phyloP scores from a whole-genome alignment of 64 coral and sea anemone genomes.

The Stichodactyla helianthus region DNA sequence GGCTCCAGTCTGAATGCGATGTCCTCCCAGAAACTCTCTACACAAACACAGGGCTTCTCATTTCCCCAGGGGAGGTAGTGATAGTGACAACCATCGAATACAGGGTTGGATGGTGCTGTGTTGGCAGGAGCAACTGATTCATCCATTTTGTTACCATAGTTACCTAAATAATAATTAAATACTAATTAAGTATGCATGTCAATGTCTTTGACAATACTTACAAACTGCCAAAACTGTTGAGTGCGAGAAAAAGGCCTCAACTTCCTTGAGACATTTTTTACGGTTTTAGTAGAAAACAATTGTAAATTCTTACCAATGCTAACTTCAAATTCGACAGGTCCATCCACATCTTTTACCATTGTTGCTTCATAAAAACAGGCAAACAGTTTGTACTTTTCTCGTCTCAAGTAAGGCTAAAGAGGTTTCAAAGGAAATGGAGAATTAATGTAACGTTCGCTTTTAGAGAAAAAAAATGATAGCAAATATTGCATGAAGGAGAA shows the following conservation, averaged over 20 bases:
- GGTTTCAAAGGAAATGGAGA: neutral
- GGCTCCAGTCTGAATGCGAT: conserved; percentile 82
- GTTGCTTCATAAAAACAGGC: conserved; percentile 93
- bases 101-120: conserved; percentile 86
- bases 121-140: conserved; percentile 88
- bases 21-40: conserved; percentile 88
- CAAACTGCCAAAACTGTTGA: too few relatives aligned
- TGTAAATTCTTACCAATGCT: conserved; percentile 72
- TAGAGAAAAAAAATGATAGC: neutral
- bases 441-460: neutral
- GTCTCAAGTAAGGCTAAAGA: conserved; percentile 71
- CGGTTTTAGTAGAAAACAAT: neutral
- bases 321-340: conserved; percentile 97
- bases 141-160: conserved; percentile 99
- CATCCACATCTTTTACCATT: conserved; percentile 80
- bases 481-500: too few relatives aligned
- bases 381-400: conserved; percentile 85
- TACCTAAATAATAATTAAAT: conserved; percentile 45
- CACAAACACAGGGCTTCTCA: conserved; percentile 86
- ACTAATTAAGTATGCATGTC: neutral
- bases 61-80: conserved; percentile 88
- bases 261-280: neutral
- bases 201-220: too few relatives aligned
- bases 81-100: conserved; percentile 85
- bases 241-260: too few relatives aligned